Percentiles rank a stretch among this genome's conserved stretches.
phyloP scores from a whole-genome alignment of 2,113 vertebrate genomes.

The Dromiciops gliroides region DNA sequence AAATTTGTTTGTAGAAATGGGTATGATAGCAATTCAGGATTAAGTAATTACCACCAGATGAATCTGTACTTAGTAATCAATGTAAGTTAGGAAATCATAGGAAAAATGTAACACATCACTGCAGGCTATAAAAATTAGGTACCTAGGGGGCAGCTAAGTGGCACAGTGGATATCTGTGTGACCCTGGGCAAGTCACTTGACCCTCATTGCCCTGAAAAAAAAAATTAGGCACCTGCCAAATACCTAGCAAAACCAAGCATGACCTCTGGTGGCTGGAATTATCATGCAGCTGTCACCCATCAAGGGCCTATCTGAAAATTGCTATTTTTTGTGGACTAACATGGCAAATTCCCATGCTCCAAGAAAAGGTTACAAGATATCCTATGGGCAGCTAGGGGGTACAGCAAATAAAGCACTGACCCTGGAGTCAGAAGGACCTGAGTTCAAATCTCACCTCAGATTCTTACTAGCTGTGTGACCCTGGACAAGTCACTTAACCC shows the following conservation, averaged over 20 bases:
- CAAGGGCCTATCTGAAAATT: neutral
- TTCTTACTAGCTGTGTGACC: no score
- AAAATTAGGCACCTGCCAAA: neutral
- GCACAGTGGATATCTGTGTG: no score
- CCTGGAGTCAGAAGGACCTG: no score
- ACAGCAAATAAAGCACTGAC: no score
- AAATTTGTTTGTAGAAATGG: neutral
- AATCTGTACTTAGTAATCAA: neutral
- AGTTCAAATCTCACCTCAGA: no score
- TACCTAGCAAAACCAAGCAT: neutral
- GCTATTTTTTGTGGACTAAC: neutral
- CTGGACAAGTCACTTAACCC: no score
- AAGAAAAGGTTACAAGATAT: neutral
- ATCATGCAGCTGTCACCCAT: neutral
- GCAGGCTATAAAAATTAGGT: neutral
- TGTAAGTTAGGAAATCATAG: neutral
- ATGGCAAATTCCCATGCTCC: neutral
- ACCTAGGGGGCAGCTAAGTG: no score
- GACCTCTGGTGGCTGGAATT: neutral
- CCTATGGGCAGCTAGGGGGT: no score
- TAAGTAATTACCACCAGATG: neutral
- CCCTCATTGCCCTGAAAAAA: no score
- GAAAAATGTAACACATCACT: neutral
- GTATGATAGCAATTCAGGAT: neutral
- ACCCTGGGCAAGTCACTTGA: no score